Evolutionary conservation across 37 sponge, comb jelly and placozoan species (phyloP).

Genomic region (Theonella swinhoei): DNA sequence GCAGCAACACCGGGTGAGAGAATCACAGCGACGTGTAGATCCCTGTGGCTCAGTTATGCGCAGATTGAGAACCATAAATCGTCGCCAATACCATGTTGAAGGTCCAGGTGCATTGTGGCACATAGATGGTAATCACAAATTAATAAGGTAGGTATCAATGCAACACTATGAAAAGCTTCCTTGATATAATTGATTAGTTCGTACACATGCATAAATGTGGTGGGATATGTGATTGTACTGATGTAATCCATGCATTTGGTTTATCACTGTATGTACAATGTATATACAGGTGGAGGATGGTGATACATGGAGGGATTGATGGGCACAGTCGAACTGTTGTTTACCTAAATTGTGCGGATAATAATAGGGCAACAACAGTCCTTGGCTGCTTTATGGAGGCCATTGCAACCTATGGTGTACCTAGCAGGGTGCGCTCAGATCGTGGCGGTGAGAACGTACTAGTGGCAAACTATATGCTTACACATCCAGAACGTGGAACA

Average conservation of each 20-base stretch:
- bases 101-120: conserved; percentile 50
- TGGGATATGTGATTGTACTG: no score
- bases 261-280: no score
- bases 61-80: conserved; percentile 3
- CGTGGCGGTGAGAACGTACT: conserved; percentile 69
- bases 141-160: conserved; percentile 4
- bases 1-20: conserved; percentile 20
- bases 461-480: conserved; percentile 50
- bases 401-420: conserved; percentile 52
- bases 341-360: conserved; percentile 35
- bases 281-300: conserved; percentile 43
- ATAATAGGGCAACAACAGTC: conserved; percentile 62
- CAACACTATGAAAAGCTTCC: no score
- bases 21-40: conserved; percentile 43
- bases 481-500: no score
- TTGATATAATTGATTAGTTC: no score
- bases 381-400: conserved; percentile 34
- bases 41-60: conserved; percentile 30
- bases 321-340: conserved; percentile 19
- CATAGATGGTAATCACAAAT: no score
- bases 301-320: no score
- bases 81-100: conserved; percentile 40
- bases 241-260: no score
- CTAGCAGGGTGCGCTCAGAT: conserved; percentile 68
- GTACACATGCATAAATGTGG: no score